Evolutionary conservation across 2,797 vertebrate genomes (phyloP), one percentile per base, ranked within the genome.

Genomic region (Acanthurus leucopareius): DNA sequence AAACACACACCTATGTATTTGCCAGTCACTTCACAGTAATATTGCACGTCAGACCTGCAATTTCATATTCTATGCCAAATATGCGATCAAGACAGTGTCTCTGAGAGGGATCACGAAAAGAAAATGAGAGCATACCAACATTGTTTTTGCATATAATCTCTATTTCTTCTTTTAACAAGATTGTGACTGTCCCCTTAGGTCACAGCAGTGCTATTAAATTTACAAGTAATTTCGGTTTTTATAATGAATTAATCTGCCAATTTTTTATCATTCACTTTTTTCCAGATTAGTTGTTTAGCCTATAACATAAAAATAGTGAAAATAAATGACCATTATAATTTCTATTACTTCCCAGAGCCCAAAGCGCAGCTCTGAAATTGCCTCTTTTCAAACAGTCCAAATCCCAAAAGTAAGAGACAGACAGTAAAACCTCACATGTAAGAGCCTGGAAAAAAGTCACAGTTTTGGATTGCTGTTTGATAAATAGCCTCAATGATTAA

Each of bases 21-120:
- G 65, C 51, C 76, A 86, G 54, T 60, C 65, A 68, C n/a, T 61
- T 88, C 75, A 57, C 54, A 2, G 40, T 20, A 9, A 78, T 66
- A 68, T 38, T 67, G 54, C 74, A 83, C 63, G 38, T 49, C 57
- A 58, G 62, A 75, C 69, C 57, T 60, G 16, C 22, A 0, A n/a
- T 76, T 81, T 83, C 44, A 74, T 52, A 76, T 72, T 71, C 64
- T 14, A 15, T 7, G 62, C 42, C 44, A 75, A 63, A 73, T n/a
- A 58, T 53, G 56, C 28, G 5, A 65, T 25, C 25, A 7, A 63
- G 17, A 54, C 45, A 65, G 22, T 4, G 54, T 15, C 45, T 64
- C 61, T 8, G 14, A 63, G 66, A 58, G 14, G 64, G 8, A 53
- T 59, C 16, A 8, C 19, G 64, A 40, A 44, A 62, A 68, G 9